These are phyloP conservation scores for Montipora sp. DNA, from an alignment of 64 coral and sea anemone species.

Conservation along the genomic window DNA sequence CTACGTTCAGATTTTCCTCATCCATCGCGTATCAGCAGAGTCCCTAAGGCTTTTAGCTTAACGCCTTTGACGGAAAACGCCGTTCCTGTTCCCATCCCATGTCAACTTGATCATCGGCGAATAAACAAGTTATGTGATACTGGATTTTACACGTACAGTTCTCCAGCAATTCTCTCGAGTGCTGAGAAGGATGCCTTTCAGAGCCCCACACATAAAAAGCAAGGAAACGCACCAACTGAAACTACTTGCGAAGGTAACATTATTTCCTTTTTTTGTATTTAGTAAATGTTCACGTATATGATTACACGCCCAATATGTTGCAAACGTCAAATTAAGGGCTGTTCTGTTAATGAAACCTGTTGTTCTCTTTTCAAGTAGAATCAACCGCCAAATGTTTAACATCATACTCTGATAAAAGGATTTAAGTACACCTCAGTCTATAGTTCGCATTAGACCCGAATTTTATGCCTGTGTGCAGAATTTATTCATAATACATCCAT, in stretches of 20 bases:
- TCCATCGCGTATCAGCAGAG: constrained; percentile 15
- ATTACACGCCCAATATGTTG: not conserved
- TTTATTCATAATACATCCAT: not conserved
- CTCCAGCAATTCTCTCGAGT: not conserved
- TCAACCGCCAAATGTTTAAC: not conserved
- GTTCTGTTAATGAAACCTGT: constrained; percentile 20
- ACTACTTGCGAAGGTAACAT: not conserved
- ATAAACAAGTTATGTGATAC: not conserved
- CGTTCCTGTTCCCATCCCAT: constrained; percentile 7
- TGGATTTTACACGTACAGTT: constrained; percentile 6
- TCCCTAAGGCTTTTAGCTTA: not conserved
- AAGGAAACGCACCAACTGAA: not conserved
- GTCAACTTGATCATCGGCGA: constrained; percentile 7
- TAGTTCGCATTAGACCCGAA: not conserved
- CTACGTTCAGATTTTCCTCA: constrained; percentile 43
- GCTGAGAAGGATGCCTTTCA: not conserved
- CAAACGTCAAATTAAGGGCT: not conserved
- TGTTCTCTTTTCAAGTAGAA: not conserved
- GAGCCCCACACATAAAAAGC: not conserved
- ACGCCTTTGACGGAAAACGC: not conserved
- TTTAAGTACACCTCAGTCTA: not conserved
- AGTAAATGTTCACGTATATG: not conserved
- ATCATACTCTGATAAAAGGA: not conserved
- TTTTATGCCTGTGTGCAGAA: not conserved
- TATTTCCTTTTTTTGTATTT: not conserved